Conservation (phyloP, 2,113 vertebrate species). For the Eclectus roratus region DNA sequence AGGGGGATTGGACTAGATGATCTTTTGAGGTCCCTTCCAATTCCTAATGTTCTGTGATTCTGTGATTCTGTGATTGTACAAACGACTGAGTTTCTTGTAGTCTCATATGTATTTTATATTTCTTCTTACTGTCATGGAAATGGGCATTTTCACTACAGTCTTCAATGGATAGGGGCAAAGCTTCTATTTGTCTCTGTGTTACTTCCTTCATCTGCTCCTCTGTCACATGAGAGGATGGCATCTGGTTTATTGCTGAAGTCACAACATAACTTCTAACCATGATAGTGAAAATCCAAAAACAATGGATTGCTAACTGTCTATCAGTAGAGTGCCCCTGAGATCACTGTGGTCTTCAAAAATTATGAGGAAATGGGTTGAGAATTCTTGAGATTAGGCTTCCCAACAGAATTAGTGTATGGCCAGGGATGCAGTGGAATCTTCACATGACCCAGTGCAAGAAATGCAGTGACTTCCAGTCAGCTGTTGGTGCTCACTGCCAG, state of each 20-base stretch:
- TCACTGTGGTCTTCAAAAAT: neutral
- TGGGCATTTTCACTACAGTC: neutral
- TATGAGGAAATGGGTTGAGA: neutral
- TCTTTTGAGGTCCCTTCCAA: no score
- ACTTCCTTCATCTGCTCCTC: neutral
- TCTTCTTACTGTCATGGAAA: neutral
- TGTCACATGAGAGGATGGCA: neutral
- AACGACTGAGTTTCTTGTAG: neutral
- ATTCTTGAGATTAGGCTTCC: neutral
- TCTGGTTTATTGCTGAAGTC: neutral
- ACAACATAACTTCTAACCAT: neutral
- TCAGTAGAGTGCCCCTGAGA: neutral
- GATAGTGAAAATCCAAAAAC: neutral
- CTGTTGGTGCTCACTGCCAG: neutral
- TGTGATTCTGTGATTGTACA: no score
- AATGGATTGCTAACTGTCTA: neutral
- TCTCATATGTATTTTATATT: neutral
- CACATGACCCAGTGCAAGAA: neutral
- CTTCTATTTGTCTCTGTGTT: neutral
- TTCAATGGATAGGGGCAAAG: neutral
- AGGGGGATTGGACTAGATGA: no score
- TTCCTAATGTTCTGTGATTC: no score
- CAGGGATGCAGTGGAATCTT: neutral
- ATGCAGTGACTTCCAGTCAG: neutral
- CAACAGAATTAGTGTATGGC: neutral